phyloP scores from a whole-genome alignment of 1,140 invertebrate species.

The Panagrolaimus sp. region DNA sequence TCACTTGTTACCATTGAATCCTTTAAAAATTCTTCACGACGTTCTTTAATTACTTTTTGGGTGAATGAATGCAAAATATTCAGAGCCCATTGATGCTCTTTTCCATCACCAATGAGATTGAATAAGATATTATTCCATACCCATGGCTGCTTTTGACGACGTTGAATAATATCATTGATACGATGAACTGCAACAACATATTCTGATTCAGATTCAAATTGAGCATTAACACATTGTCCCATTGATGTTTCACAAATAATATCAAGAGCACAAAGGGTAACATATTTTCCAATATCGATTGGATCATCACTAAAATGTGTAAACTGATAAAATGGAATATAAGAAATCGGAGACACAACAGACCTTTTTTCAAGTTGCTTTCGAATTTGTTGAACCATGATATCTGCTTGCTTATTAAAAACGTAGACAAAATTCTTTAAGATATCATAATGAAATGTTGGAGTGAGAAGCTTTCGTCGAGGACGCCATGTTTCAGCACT shows the following conservation, averaged over 20 bases:
- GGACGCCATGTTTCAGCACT: constrained; percentile 72
- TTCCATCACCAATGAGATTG: constrained; percentile 71
- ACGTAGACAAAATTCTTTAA: constrained; percentile 76
- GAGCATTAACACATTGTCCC: constrained; percentile 71
- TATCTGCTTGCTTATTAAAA: constrained; percentile 72
- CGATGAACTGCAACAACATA: constrained; percentile 69
- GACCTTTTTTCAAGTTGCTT: neutral
- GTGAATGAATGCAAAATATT: constrained; percentile 79
- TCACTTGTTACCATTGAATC: neutral
- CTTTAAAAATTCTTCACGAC: constrained; percentile 69
- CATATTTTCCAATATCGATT: constrained; percentile 60
- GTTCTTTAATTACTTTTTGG: constrained; percentile 71
- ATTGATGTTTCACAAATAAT: constrained; percentile 82
- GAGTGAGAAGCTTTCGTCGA: constrained; percentile 80
- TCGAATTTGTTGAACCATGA: constrained; percentile 65
- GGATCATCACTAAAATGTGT: constrained; percentile 29
- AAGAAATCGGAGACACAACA: neutral
- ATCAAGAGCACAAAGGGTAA: constrained; percentile 77
- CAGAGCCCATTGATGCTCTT: constrained; percentile 71
- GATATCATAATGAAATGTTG: constrained; percentile 82
- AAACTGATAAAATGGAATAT: constrained; percentile 25
- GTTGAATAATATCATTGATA: constrained; percentile 60
- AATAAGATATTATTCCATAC: constrained; percentile 76
- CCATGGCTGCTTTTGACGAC: constrained; percentile 77
- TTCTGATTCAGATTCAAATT: constrained; percentile 68